Evolutionary conservation across 2,797 vertebrate genomes (phyloP).

Genomic region (Brachyrhaphis roseni): DNA sequence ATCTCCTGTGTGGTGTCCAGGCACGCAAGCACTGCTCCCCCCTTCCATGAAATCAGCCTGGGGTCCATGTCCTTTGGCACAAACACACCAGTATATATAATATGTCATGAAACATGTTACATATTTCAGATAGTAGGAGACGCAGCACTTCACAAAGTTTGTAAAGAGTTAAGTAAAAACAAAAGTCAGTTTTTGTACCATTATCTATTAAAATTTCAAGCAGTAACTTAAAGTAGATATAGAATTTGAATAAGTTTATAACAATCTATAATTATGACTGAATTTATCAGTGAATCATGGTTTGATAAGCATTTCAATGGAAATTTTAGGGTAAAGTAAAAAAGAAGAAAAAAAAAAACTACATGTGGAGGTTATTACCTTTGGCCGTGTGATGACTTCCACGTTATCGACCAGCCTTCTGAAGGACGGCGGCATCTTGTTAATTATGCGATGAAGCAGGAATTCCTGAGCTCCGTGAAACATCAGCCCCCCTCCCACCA

Average conservation of each 20-base stretch:
- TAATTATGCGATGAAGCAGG: constrained; percentile 95
- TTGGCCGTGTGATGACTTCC: constrained; percentile 95
- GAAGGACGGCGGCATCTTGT: constrained; percentile 99
- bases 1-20: constrained; percentile 97
- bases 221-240: background rate
- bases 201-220: background rate
- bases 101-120: background rate
- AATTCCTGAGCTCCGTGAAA: constrained; percentile 96
- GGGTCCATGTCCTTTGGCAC: constrained; percentile 92
- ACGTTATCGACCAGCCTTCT: constrained; percentile 95
- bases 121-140: background rate
- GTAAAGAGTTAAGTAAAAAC: background rate
- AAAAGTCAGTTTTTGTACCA: background rate
- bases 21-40: constrained; percentile 93
- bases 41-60: constrained; percentile 94
- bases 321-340: background rate
- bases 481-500: constrained; percentile 96
- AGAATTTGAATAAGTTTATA: background rate
- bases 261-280: background rate
- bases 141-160: background rate
- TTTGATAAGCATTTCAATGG: background rate
- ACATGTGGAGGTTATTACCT: constrained; percentile 79
- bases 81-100: background rate
- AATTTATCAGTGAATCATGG: background rate
- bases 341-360: background rate